phyloP scores from a whole-genome alignment of 2,888 invertebrate genomes.

The Gonocerus acuteangulatus region DNA sequence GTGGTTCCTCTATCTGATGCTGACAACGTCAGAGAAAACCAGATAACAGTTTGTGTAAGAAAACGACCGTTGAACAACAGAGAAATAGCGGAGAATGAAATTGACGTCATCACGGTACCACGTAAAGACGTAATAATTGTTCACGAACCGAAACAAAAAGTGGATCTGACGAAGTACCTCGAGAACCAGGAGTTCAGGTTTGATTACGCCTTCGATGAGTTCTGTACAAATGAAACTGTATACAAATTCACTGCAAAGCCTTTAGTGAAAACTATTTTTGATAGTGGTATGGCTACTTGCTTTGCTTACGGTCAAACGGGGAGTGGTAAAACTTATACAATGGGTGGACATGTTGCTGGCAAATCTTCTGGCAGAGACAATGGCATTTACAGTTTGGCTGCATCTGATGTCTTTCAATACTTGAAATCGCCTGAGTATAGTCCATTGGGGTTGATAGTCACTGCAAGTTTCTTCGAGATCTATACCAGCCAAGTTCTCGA shows the following conservation, averaged over 20 bases:
- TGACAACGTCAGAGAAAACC: conserved; percentile 85
- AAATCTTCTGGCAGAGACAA: conserved; percentile 93
- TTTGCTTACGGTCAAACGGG: conserved; percentile 99
- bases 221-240: conserved; percentile 88
- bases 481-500: conserved; percentile 96
- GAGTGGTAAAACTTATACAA: conserved; percentile 92
- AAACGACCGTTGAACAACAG: conserved; percentile 95
- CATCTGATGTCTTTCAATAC: conserved; percentile 84
- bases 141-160: conserved; percentile 89
- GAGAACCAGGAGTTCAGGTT: conserved; percentile 98
- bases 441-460: conserved; percentile 76
- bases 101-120: conserved; percentile 95
- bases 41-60: conserved; percentile 95
- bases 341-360: conserved; percentile 94
- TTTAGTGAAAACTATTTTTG: conserved; percentile 93
- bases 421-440: conserved; percentile 75
- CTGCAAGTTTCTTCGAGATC: conserved; percentile 97
- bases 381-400: conserved; percentile 96
- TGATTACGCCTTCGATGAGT: conserved; percentile 97
- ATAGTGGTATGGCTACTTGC: conserved; percentile 98
- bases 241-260: conserved; percentile 99
- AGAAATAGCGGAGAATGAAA: conserved; percentile 76
- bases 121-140: conserved; percentile 86
- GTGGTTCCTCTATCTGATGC: conserved; percentile 77
- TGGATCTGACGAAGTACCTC: conserved; percentile 95